A percentile compares a stretch with the other conserved stretches of the same genome.
phyloP scores from a whole-genome alignment of 2,113 vertebrate species.

The Gobio gobio region DNA sequence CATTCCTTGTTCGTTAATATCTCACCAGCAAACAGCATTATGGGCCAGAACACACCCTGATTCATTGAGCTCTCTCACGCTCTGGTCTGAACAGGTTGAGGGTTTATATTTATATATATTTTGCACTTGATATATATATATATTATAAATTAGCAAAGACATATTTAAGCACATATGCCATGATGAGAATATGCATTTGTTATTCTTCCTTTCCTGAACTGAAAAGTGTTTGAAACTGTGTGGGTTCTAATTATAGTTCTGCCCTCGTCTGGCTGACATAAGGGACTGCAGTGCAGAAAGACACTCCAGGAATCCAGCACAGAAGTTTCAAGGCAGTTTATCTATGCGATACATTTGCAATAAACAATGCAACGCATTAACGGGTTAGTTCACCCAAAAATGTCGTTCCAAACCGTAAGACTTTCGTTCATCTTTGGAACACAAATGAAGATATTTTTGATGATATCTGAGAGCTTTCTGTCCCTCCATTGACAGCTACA shows the following conservation, averaged over 20 bases:
- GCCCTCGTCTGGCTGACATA: neutral
- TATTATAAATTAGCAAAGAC: neutral
- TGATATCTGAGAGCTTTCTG: no score
- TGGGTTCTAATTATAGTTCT: neutral
- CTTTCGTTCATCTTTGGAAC: no score
- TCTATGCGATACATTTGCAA: neutral
- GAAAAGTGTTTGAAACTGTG: neutral
- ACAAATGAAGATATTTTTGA: no score
- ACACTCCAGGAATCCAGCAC: neutral
- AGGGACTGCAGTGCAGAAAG: neutral
- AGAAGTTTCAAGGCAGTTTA: neutral
- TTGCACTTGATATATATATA: neutral
- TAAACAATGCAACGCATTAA: neutral
- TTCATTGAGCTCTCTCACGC: neutral
- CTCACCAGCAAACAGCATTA: slow-evolving; percentile 33
- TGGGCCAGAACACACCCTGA: slow-evolving; percentile 20
- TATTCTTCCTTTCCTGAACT: neutral
- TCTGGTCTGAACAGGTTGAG: neutral
- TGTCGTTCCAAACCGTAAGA: no score
- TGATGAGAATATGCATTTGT: neutral
- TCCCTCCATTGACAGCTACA: no score
- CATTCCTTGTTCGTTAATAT: slow-evolving; percentile 50
- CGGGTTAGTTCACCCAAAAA: no score
- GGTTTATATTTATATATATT: neutral
- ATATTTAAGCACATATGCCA: neutral